phyloP scores from a whole-genome alignment of 2,113 vertebrate genomes.

The Progne subis region DNA sequence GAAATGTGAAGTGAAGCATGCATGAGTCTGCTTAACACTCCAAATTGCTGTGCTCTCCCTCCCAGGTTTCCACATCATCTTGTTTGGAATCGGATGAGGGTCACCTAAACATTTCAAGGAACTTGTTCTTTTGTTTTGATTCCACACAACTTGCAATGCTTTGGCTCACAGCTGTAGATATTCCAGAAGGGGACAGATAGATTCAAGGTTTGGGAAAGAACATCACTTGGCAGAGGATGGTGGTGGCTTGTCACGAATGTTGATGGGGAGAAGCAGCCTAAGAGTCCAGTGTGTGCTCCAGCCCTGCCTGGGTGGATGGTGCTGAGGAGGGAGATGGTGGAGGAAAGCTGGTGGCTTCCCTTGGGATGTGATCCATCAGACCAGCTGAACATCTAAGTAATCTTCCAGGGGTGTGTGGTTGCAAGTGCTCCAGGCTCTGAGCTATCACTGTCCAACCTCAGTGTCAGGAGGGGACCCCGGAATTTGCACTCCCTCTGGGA shows the following conservation, averaged over 20 bases:
- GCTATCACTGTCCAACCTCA: background rate
- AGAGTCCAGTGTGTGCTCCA: background rate
- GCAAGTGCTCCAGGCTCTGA: background rate
- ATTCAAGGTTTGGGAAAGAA: background rate
- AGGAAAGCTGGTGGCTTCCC: background rate
- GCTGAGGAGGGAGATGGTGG: background rate
- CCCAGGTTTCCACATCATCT: background rate
- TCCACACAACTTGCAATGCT: background rate
- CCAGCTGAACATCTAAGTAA: background rate
- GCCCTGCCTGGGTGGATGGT: background rate
- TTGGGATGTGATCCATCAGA: background rate
- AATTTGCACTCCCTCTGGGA: accelerated
- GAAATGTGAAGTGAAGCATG: background rate
- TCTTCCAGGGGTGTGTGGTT: background rate
- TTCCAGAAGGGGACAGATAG: background rate
- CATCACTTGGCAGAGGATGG: background rate
- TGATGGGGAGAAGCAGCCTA: background rate
- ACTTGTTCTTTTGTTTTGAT: background rate
- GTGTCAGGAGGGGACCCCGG: background rate
- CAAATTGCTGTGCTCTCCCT: background rate
- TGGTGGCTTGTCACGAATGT: too few relatives aligned
- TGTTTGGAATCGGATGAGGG: background rate
- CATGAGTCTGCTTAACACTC: background rate
- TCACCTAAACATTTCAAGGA: background rate
- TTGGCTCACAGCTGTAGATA: background rate